Evolutionary conservation across 2,797 vertebrate species (phyloP).

Genomic region (Spea hammondii): DNA sequence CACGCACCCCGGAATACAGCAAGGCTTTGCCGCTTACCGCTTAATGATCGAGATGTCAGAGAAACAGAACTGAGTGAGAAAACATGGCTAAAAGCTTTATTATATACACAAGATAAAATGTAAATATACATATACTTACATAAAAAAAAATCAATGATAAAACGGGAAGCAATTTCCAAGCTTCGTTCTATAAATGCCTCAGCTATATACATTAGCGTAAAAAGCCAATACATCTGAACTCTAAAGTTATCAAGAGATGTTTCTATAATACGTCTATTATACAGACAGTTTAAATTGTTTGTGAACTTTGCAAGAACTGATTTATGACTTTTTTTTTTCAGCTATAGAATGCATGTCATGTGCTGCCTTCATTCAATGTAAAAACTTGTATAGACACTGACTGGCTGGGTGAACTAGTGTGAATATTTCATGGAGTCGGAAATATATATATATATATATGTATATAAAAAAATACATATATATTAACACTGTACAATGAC

Average conservation of each 20-base stretch:
- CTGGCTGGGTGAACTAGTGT: too few species aligned
- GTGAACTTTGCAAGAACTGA: constrained; percentile 25
- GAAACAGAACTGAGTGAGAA: not conserved
- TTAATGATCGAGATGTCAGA: too few species aligned
- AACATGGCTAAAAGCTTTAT: constrained; percentile 10
- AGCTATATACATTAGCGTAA: constrained; percentile 2
- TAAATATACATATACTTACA: constrained; percentile 4
- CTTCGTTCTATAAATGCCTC: not conserved
- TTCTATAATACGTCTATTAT: constrained; percentile 13
- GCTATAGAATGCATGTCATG: not conserved
- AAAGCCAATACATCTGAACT: constrained; percentile 1
- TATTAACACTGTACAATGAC: too few species aligned
- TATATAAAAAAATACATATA: too few species aligned
- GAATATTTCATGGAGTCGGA: too few species aligned
- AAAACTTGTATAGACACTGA: too few species aligned
- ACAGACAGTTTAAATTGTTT: constrained; percentile 6
- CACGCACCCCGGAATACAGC: too few species aligned
- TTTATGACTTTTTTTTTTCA: constrained; percentile 1
- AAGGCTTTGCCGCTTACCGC: too few species aligned
- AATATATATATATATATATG: too few species aligned
- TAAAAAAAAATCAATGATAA: not conserved
- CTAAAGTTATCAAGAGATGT: constrained; percentile 20
- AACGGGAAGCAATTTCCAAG: not conserved
- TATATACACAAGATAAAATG: not conserved
- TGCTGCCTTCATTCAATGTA: not conserved